These are phyloP conservation scores for Herpailurus yagouaroundi DNA, from an alignment of 2,113 vertebrate genomes.

Conservation along the genomic window DNA sequence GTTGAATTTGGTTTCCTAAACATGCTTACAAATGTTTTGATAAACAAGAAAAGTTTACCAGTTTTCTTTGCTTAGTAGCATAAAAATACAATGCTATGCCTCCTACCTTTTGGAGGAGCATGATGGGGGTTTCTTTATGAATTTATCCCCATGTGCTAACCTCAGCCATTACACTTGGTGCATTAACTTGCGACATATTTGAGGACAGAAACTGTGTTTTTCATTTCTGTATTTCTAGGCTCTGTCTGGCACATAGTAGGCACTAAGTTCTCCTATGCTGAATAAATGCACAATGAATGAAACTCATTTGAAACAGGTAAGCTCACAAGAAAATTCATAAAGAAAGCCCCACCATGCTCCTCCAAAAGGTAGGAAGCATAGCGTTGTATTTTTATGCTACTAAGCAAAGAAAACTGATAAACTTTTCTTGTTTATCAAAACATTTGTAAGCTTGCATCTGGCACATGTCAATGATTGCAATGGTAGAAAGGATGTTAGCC, in stretches of 20 bases:
- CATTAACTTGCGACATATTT: not conserved
- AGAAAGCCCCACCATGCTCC: not conserved
- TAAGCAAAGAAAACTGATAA: not conserved
- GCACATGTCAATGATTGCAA: not conserved
- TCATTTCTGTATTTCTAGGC: not conserved
- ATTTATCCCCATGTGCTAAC: not conserved
- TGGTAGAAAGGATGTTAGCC: not conserved
- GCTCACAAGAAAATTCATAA: not conserved
- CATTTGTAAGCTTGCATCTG: not conserved
- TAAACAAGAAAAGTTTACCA: not conserved
- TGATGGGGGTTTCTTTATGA: not conserved
- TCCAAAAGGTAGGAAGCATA: not conserved
- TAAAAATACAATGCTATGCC: not conserved
- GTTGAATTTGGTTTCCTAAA: not conserved
- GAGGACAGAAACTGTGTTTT: not conserved
- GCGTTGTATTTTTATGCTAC: not conserved
- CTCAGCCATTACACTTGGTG: not conserved
- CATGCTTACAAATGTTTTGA: not conserved
- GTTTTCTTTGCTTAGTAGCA: not conserved
- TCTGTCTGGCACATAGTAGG: not conserved
- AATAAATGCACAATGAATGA: not conserved
- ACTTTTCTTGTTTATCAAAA: not conserved
- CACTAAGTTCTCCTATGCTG: not conserved
- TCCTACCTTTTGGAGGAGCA: not conserved
- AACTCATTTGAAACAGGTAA: not conserved